Base-by-base conservation (phyloP, 2,888 invertebrate species). In the Tipula confusa region DNA sequence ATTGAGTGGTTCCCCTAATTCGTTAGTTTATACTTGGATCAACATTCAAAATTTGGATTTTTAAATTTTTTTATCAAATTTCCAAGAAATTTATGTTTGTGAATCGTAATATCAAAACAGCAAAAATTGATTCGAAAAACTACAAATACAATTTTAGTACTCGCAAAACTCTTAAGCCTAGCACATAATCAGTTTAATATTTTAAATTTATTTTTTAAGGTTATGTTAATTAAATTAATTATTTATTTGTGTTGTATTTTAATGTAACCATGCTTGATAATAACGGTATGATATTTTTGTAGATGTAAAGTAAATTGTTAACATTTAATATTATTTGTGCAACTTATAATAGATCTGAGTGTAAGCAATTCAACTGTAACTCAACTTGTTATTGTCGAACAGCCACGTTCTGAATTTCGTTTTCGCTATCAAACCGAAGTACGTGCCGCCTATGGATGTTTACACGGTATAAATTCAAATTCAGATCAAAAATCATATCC, bases 351-450 rank as follows among this genome's bases (percentile, higher is more conserved):
- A 64, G 64, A 64, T 64, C 64, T 2, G n/a, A n/a, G n/a, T n/a
- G n/a, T n/a, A 43, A 43, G 15, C n/a, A 15, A 43, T 1, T 11
- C 36, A 36, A 9, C 29, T n/a, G n/a, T 13, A 29, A 29, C 80
- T 4, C n/a, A 80, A 80, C 80, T 80, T 2, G 5, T n/a, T 4
- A 80, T 80, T 15, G n/a, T 29, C 3, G 80, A 80, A 80, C 29
- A 80, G 4, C 80, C 80, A 15, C 80, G 80, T 2, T 4, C 29
- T 29, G 80, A 80, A 80, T 80, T 80, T 31, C 80, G 80, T 15
- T 80, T 29, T 80, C 80, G 80, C n/a, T 80, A 80, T 80, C 29
- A 80, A 29, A 80, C 80, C 1, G 80, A 80, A 31, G 80, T 31
- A 15, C 29, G 80, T 1, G 31, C 29, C 7, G 80, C 80, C 7